These are phyloP conservation scores for Cerceris ruficornis DNA, from an alignment of 2,888 invertebrate genomes.

Conservation along the genomic window DNA sequence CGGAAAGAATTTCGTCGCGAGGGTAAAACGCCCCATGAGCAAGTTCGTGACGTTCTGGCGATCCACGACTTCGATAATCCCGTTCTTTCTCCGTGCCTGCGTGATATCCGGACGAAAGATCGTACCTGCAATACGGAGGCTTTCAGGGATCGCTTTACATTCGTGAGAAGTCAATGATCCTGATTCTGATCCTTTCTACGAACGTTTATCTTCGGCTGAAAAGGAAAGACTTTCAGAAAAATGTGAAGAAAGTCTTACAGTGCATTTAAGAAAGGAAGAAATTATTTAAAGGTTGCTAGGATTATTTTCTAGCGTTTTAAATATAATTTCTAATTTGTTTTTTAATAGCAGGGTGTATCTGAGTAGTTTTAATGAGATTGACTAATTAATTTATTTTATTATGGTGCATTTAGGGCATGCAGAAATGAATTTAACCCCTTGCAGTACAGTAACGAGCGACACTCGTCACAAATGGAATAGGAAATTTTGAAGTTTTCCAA, in stretches of 20 bases:
- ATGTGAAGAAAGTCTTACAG: not conserved
- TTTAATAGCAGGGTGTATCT: no score
- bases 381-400: no score
- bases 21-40: conserved; percentile 47
- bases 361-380: no score
- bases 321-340: no score
- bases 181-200: conserved; percentile 71
- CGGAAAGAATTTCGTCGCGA: conserved; percentile 13
- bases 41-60: conserved; percentile 61
- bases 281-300: no score
- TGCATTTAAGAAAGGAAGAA: not conserved
- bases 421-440: no score
- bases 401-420: no score
- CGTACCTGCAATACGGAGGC: conserved; percentile 55
- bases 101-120: conserved; percentile 68
- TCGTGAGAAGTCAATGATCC: conserved; percentile 75
- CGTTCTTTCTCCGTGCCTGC: conserved; percentile 64
- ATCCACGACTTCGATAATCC: conserved; percentile 68
- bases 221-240: conserved; percentile 18
- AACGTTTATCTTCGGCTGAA: conserved; percentile 35
- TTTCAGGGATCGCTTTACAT: conserved; percentile 69
- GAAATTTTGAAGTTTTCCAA: no score
- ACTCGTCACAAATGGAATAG: no score
- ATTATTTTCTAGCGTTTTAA: no score
- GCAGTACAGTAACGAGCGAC: no score